These are phyloP conservation scores for Scalopus aquaticus DNA, from an alignment of 2,113 vertebrate genomes.

Conservation along the genomic window DNA sequence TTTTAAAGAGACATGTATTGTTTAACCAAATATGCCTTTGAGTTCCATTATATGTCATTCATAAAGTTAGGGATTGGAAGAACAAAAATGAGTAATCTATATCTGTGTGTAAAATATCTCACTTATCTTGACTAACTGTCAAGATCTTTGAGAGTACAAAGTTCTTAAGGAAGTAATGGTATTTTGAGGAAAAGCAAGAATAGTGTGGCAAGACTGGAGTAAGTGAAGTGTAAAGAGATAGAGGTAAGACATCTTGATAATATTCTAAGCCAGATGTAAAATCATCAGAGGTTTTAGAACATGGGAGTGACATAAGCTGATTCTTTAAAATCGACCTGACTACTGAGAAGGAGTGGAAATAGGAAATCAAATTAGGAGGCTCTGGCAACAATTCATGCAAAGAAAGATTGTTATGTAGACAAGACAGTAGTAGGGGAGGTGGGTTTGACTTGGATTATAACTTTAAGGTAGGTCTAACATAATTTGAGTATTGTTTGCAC, in stretches of 20 bases:
- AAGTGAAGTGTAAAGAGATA: not conserved
- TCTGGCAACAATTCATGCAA: not conserved
- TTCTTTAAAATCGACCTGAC: not conserved
- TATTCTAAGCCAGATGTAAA: not conserved
- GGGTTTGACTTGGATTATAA: conserved; percentile 8
- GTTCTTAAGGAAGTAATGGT: not conserved
- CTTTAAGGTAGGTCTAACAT: not conserved
- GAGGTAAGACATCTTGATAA: not conserved
- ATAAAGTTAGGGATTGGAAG: not conserved
- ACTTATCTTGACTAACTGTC: not conserved
- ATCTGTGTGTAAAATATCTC: not conserved
- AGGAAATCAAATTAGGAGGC: not conserved
- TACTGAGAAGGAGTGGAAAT: not conserved
- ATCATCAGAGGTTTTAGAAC: not conserved
- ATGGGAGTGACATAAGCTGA: not conserved
- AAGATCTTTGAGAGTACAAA: not conserved
- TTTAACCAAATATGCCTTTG: not conserved
- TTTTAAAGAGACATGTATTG: not conserved
- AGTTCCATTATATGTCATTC: not conserved
- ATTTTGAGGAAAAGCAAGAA: not conserved
- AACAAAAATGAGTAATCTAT: conserved; percentile 21
- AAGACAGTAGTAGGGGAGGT: not conserved
- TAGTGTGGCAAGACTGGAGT: not conserved
- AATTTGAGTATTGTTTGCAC: not conserved
- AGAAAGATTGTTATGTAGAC: not conserved